A percentile compares a stretch with the other conserved stretches of the same genome.
Evolutionary conservation across 2,797 vertebrate genomes (phyloP).

Genomic region (Phalloptychus januarius): DNA sequence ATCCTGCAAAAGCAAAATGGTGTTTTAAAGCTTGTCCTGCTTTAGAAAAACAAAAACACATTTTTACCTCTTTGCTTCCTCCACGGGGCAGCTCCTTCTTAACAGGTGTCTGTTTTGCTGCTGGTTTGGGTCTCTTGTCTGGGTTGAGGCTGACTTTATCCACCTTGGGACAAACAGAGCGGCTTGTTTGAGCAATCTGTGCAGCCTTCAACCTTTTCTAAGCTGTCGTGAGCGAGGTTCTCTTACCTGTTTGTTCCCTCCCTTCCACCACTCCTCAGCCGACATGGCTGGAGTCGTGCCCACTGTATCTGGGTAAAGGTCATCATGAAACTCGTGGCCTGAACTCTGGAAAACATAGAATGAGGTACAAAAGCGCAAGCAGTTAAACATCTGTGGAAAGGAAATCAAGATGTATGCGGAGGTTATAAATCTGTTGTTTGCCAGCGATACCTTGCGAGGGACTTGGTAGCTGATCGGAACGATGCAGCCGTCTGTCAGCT

Average conservation of each 20-base stretch:
- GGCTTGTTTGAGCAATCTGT: neutral
- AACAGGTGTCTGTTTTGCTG: slow-evolving; percentile 45
- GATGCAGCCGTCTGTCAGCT: slow-evolving; percentile 87
- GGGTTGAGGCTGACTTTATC: slow-evolving; percentile 87
- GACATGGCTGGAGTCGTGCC: slow-evolving; percentile 80
- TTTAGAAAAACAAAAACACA: neutral
- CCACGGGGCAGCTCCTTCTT: slow-evolving; percentile 59
- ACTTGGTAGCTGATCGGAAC: slow-evolving; percentile 90
- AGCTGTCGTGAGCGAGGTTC: neutral
- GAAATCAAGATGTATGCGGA: no score
- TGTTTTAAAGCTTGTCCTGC: neutral
- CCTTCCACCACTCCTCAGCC: slow-evolving; percentile 89
- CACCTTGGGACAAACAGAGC: slow-evolving; percentile 75
- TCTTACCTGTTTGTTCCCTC: slow-evolving; percentile 87
- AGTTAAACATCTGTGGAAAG: neutral
- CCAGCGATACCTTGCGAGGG: slow-evolving; percentile 88
- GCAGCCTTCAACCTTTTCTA: neutral
- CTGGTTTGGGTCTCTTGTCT: slow-evolving; percentile 61
- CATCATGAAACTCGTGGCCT: slow-evolving; percentile 87
- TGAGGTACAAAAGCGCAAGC: neutral
- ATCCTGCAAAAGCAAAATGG: slow-evolving; percentile 55
- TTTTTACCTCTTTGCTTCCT: slow-evolving; percentile 73
- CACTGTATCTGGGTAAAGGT: slow-evolving; percentile 88
- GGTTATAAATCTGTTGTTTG: neutral
- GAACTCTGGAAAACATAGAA: slow-evolving; percentile 58